Base-by-base conservation (phyloP, 2,113 vertebrate genomes). In the Notarius lentiginosus region DNA sequence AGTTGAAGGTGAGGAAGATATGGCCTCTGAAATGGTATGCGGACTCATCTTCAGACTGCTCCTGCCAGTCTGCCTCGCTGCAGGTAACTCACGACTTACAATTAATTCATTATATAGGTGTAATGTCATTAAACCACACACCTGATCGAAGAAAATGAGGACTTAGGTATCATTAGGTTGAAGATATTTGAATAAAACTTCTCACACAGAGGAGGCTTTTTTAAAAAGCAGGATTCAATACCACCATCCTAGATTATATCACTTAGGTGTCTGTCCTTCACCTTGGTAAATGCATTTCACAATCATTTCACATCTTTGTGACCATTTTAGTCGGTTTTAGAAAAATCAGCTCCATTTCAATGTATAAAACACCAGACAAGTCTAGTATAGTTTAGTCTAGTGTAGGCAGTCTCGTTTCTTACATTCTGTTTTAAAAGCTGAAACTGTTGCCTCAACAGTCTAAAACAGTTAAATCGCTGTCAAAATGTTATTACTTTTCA, bases 1-100 rank as follows among this genome's bases (percentile, higher is more conserved):
- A 56, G 73, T 82, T 88, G 18, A 65, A 86, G 79, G 86, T 89
- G 24, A 65, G 83, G 73, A 70, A 90, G 93, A 89, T 65, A 97
- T 97, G 96, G 96, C 96, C 91, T 97, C 95, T 18, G 96, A 97
- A 90, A 95, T 96, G 91, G 93, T 97, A 89, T 97, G 96, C 87
- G 96, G 96, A 86, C 95, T 97, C 66, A 91, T 97, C 92, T 97
- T 97, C 95, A 95, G 96, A 88, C 92, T 97, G 87, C 93, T 97
- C 65, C 95, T 97, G 72, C 96, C 96, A 88, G 87, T 96, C 72
- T 97, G 96, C 91, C 93, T 97, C 85, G 92, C 95, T 90, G 96
- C 96, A 91, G 96, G 96, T 97, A 94, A 93, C 94, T 72, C n/a
- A 24, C 11, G 56, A 49, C 4, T 51, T 72, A 63, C 51, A 34